Percentiles rank a stretch among this genome's conserved stretches.
phyloP scores from a whole-genome alignment of 64 coral and sea anemone genomes.

The Pachyseris speciosa region DNA sequence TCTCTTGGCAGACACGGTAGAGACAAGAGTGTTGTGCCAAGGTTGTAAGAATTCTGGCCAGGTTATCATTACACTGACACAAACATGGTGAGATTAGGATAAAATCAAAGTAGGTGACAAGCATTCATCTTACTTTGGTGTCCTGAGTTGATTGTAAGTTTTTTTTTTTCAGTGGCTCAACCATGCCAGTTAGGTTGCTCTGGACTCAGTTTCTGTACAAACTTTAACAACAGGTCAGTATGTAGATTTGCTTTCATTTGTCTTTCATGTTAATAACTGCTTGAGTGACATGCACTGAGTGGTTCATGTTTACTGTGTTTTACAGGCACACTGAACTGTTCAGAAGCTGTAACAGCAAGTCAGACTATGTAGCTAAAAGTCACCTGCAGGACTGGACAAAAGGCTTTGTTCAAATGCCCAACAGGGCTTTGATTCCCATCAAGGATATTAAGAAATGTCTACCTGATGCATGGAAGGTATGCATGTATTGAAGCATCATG shows the following conservation, averaged over 20 bases:
- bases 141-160: background rate
- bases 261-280: no score
- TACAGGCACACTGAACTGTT: conserved; percentile 90
- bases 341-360: conserved; percentile 74
- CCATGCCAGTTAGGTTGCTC: conserved; percentile 90
- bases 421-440: conserved; percentile 55
- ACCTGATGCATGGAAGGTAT: conserved; percentile 92
- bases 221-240: conserved; percentile 88
- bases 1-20: no score
- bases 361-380: conserved; percentile 76
- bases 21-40: no score
- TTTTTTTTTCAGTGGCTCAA: conserved; percentile 55
- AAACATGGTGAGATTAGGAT: no score
- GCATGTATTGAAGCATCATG: background rate
- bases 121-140: no score
- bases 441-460: conserved; percentile 86
- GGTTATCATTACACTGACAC: no score
- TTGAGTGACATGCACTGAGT: background rate
- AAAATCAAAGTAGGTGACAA: no score
- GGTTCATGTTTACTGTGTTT: background rate
- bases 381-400: conserved; percentile 87
- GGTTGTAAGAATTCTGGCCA: no score
- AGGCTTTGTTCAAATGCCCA: conserved; percentile 76
- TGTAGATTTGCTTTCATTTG: background rate
- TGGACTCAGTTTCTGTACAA: conserved; percentile 86